Conservation (phyloP, 2,797 vertebrate species). For the Arrhamphus sclerolepis region DNA sequence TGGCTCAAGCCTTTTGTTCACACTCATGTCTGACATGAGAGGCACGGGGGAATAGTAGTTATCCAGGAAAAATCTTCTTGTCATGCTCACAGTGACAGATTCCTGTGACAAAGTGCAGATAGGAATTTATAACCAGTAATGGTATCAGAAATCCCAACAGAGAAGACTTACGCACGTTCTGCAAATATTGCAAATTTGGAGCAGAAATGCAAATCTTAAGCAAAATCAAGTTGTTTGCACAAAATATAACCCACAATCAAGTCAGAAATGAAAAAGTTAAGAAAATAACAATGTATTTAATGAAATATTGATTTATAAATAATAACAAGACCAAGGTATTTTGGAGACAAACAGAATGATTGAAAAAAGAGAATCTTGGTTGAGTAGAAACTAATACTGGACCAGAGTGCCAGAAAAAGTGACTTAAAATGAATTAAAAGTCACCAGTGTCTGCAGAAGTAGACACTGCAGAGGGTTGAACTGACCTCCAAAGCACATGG, state of each 20-base stretch:
- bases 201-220: neutral
- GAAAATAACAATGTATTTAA: neutral
- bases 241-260: neutral
- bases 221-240: neutral
- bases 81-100: constrained; percentile 53
- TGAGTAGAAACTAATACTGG: neutral
- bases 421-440: constrained; percentile 20
- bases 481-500: constrained; percentile 31
- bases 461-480: constrained; percentile 3
- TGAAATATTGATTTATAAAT: constrained; percentile 10
- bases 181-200: neutral
- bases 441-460: neutral
- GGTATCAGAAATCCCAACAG: constrained; percentile 23
- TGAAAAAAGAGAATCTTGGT: too few species aligned
- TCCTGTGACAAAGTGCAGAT: constrained; percentile 52
- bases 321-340: neutral
- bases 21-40: constrained; percentile 49
- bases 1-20: constrained; percentile 57
- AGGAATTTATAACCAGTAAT: constrained; percentile 54
- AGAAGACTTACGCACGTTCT: neutral
- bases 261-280: neutral
- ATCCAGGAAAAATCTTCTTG: constrained; percentile 51
- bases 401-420: neutral
- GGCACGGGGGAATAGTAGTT: constrained; percentile 42
- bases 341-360: neutral